Evolutionary conservation across 2,888 invertebrate genomes (phyloP).

Genomic region (Cetonia aurata): DNA sequence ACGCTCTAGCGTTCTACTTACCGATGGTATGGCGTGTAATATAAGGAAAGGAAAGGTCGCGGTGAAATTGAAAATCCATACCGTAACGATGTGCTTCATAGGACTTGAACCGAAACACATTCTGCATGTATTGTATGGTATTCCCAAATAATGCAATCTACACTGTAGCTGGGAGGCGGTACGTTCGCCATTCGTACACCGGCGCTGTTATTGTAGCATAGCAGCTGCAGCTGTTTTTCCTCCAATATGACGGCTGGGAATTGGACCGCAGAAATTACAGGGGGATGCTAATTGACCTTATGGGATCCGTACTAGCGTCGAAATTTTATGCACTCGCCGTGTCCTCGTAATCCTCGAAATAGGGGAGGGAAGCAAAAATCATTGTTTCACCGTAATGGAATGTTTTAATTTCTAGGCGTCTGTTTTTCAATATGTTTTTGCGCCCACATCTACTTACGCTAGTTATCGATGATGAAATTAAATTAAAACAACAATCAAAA

Average conservation of each 20-base stretch:
- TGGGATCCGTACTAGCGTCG: constrained; percentile 1
- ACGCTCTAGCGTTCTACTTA: not conserved
- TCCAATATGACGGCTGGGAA: constrained; percentile 30
- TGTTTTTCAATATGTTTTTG: not conserved
- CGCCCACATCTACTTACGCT: not conserved
- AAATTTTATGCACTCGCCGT: constrained; percentile 18
- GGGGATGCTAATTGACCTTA: constrained; percentile 17
- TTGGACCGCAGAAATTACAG: constrained; percentile 35
- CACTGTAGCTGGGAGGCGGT: not conserved
- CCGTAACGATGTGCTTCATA: constrained; percentile 38
- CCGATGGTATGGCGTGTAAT: constrained; percentile 16
- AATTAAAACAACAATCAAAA: no score
- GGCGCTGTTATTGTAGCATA: not conserved
- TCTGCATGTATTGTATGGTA: constrained; percentile 26
- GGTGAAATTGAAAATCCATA: constrained; percentile 44
- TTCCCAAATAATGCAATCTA: constrained; percentile 10
- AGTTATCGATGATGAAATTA: no score
- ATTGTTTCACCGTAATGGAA: not conserved
- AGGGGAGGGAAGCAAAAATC: not conserved
- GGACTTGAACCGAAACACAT: constrained; percentile 22
- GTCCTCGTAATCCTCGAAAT: not conserved
- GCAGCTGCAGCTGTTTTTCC: constrained; percentile 28
- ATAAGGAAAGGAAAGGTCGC: constrained; percentile 38
- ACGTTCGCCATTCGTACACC: not conserved
- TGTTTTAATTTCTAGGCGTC: constrained; percentile 1